Evolutionary conservation across 1,140 invertebrate genomes (phyloP), one percentile per base, ranked within the genome.

Genomic region (Heterodera schachtii): DNA sequence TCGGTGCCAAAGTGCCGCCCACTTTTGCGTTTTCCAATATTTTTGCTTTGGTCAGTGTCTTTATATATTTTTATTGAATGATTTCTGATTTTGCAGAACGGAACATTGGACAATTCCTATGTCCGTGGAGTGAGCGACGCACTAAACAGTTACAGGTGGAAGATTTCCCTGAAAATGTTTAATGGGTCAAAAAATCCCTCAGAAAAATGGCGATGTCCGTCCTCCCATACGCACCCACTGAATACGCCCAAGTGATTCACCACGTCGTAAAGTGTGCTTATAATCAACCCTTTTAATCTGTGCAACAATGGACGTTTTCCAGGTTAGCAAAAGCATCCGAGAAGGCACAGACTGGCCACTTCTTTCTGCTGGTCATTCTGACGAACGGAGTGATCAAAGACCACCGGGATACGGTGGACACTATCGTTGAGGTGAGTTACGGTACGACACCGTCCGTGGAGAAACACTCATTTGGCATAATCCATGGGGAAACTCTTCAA

Each of bases 1-100:
- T 86, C 69, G 85, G 85, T 41, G 85, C 85, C 16, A 86, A 86
- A 84, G 49, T 87, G 60, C 85, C 84, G 47, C 84, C 84, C 19
- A 43, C 66, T n/a, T 85, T 87, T 69, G 86, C 86, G 69, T 79
- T 85, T 52, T 86, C 85, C 31, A 31, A 84, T 21, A 31, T 79
- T n/a, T 85, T 85, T 80, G 82, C 84, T 2, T 64, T 85, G 85
- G 84, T 82, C 31, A 19, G 84, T 71, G 21, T 31, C 31, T 69
- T 76, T 64, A 4, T 66, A 66, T 43, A 16, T 52, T 77, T 52
- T 19, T n/a, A 31, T 44, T 81, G 79, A 16, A 6, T 57, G 19
- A 73, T 47, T 85, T 44, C 44, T 75, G 52, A 11, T 41, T 41
- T 79, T 84, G 9, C 47, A 84, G 83, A 84, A 84, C 70, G 76